Base-by-base conservation (phyloP, 2,797 vertebrate genomes). In the Ateles fusciceps region DNA sequence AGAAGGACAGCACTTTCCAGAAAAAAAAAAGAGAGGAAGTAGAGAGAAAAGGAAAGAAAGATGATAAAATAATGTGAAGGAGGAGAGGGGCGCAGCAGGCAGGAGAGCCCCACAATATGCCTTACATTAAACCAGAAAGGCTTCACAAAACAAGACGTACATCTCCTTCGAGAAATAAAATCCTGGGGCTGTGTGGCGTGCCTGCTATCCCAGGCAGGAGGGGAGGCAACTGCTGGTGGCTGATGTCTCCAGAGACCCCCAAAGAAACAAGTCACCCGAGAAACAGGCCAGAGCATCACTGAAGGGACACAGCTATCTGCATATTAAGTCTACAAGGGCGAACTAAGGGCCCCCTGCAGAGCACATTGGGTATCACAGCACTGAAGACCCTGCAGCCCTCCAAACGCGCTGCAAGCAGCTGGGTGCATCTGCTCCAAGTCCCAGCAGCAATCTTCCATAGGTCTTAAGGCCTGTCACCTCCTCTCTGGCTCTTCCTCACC, bases 401-500 rank as follows among this genome's bases (percentile, higher is more conserved):
- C 14, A 88, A 1, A 52, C 33, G 48, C 50, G 15, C 15, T 1
- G 17, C 0, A 19, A 68, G 42, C 21, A 12, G 4, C 90, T 7
- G 8, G 39, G 14, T 4, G 19, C 5, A 0, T 33, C 9, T 3
- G 36, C 44, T 28, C 76, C 0, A 2, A 48, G 44, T 15, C n/a
- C 74, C 85, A 33, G 0, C 0, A 22, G 68, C 57, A 19, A 28
- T 36, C 74, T 48, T 61, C 28, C 0, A 1, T 0, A 21, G 17
- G 39, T 22, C 76, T n/a, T 22, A 21, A 0, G 11, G 33, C 21
- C 36, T 9, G 12, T 22, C 28, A 30, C 59, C 50, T 42, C 36
- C 26, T 5, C 28, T 15, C 85, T 61, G 68, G 46, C 15, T 22
- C 33, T 13, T 30, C 52, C 42, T n/a, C 28, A 3, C 57, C 5